Evolutionary conservation across 2,888 invertebrate species (phyloP), one percentile per base, ranked within the genome.

Genomic region (Sarcophaga variegata): DNA sequence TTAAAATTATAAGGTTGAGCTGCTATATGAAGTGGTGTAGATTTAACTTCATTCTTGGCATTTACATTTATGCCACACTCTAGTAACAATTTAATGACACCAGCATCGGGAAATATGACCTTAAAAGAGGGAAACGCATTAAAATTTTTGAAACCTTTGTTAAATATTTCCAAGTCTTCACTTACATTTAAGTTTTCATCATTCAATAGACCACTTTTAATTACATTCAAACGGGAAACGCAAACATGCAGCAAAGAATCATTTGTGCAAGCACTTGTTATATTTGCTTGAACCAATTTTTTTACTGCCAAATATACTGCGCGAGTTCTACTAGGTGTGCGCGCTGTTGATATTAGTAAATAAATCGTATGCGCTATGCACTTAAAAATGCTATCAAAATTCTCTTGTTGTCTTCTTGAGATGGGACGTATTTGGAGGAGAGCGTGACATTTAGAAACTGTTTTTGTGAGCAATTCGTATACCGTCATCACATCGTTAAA

Each of bases 211-310:
- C 96, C 95, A 91, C 96, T 96, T 91, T 96, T 96, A 89, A 97
- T 96, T 17, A 96, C 96, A 94, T 97, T 97, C 88, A 96, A 94
- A 88, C 96, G 95, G 64, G 96, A 97, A 81, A 96, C 97, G 91
- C 96, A 96, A 88, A 98, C 94, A 94, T 98, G 98, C 85, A 98
- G 95, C 88, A 98, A 94, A n/a, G 97, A 96, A 93, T 97, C 97
- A 85, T 96, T 96, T 82, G 95, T 95, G 90, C 94, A 94, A 11
- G 96, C 95, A 90, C 96, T 96, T 88, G 95, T 95, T 77, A 96
- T 95, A 93, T 96, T 96, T 85, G 94, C 93, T 78, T 94, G 94
- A 37, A 92, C 91, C 27, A 92, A 88, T 70, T 90, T 90, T 49
- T 94, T 94, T 17, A 96, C 95, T 67, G 95, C 90, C 79, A 89